Evolutionary conservation across 2,888 invertebrate species (phyloP), one percentile per base, ranked within the genome.

Genomic region (Myopa tessellatipennis): DNA sequence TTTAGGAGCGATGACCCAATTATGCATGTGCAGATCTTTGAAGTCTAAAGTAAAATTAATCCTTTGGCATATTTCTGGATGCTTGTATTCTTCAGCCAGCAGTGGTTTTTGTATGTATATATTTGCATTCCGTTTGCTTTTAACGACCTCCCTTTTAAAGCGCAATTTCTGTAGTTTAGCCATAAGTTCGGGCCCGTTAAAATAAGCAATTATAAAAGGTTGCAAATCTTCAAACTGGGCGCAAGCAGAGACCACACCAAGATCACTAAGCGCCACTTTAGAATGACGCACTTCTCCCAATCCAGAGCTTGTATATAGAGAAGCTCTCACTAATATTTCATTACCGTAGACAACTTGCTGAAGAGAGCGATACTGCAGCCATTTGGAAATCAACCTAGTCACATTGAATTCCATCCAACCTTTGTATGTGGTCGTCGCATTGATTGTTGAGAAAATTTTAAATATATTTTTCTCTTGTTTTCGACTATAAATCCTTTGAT

Each of bases 1-100:
- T 84, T 95, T 95, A 14, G 98, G 98, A 4, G 98, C 98, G 82
- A 98, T 97, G 81, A 98, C 96, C 96, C 97, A 97, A 87, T 97
- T 95, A 93, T 95, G 94, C 95, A 95, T 95, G 83, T 95, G 92
- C 79, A 96, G 90, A 87, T 96, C 95, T 85, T 94, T 94, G 87
- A 98, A 98, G 88, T 95, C 96, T 78, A 98, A 96, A 85, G 96
- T 97, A 45, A 98, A 91, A 52, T 95, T 96, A 87, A 95, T 94
- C 82, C 95, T 95, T 88, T 95, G 95, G 88, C 97, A 98, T 81
- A 93, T 94, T 86, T 94, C 92, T 40, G 93, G 87, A 4, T 83
- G 78, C 58, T 82, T 82, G 45, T 83, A 85, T 52, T 76, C 82
- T 74, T 80, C 82, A 4, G 60, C 78, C 1, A 78, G 72, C 4